Base-by-base conservation (phyloP, 2,888 invertebrate species). In the Calephelis perditalis region DNA sequence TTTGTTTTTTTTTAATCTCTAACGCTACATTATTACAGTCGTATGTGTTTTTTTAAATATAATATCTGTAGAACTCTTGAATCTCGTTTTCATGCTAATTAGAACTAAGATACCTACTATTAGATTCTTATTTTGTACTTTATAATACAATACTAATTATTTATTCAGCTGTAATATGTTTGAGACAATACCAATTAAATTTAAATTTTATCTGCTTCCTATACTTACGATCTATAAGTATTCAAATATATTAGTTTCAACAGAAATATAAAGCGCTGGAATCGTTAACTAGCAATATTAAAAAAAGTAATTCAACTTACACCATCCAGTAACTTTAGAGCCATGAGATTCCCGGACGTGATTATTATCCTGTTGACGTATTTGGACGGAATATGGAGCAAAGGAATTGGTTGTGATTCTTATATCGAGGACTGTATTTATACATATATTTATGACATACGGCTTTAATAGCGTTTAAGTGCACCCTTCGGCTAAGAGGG, bases 291-390 rank as follows among this genome's bases (percentile, higher is more conserved):
- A 46, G 26, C 26, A 26, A 26, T 26, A 26, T 12, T 12, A 5
- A 12, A 9, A 46, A 46, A 5, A 12, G n/a, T 2, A 46, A 8
- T 26, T 40, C 15, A 49, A 49, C 10, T 49, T 5, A 26, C 15
- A 5, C 49, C 15, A 35, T 49, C 49, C 49, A 49, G 15, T 5
- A 49, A 5, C 9, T 49, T 49, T 49, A 49, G 9, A 49, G 9
- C 49, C 2, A 10, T 49, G 49, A 7, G 15, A 26, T 10, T 49
- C 49, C 47, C 49, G 49, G 49, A 49, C 35, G 49, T 49, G 49
- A 35, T 49, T 49, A 49, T 49, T 49, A 49, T 49, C 49, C 49
- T 49, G 49, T 49, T 49, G 49, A 49, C 49, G 49, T 49, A 49
- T 49, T 49, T 6, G 49, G 49, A 35, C 10, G 15, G 49, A 49